Evolutionary conservation across 2,797 vertebrate species (phyloP), one percentile per base, ranked within the genome.

Genomic region (Hafferia zeledoni): DNA sequence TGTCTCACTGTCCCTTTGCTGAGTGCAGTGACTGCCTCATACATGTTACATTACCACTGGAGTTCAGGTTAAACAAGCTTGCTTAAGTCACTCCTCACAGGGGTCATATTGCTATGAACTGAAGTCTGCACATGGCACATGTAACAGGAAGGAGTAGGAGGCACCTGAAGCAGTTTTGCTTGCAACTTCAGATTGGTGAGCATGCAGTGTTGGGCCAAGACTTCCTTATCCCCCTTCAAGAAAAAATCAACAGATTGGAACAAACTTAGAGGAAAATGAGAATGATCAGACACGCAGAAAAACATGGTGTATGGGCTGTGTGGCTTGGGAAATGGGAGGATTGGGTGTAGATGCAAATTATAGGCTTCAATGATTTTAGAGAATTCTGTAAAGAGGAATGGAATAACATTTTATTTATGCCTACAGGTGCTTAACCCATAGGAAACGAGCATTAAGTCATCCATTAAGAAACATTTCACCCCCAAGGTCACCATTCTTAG

Each of bases 41-140:
- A 41, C 0, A 2, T 35, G 23, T 12, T 53, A 33, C 64, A 64
- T 49, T 35, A 43, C 37, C 18, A 6, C 50, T 35, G 80, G 77
- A 56, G 55, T 88, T 91, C 91, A 44, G 75, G 90, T 76, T 55
- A 52, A 78, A 69, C 79, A 65, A 52, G 91, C 88, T 94, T 86
- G 57, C 71, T 61, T 15, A 78, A 77, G n/a, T 68, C 35, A 31
- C 80, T 91, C 30, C 80, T 93, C 28, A 25, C 22, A 47, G 65
- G 35, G 57, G 50, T 83, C 46, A 46, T 25, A 49, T 10, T 16
- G 17, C 69, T 64, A 1, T 15, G 44, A 71, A 53, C 63, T 67
- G 24, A 35, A 24, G 5, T 39, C 75, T 80, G 44, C 43, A 53
- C 11, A 1, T 53, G n/a, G 20, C 15, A 2, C 3, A 7, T 56